phyloP scores from a whole-genome alignment of 1,140 invertebrate species.

The Archivesica marissinica region DNA sequence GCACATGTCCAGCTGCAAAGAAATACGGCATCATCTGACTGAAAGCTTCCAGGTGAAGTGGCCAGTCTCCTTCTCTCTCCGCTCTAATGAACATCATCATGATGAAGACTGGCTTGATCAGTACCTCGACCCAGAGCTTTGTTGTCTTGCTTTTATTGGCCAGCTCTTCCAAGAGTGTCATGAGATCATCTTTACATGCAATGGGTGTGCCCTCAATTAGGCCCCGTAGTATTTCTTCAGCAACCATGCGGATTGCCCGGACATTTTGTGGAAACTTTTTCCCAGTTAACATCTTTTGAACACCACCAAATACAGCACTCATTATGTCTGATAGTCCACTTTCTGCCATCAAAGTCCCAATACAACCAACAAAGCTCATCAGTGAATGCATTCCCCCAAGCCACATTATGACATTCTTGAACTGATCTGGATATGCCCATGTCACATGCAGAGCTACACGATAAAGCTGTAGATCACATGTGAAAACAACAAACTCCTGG shows the following conservation, averaged over 20 bases:
- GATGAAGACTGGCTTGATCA: constrained; percentile 69
- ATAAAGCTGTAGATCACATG: constrained; percentile 25
- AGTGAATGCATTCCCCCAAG: constrained; percentile 70
- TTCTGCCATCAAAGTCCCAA: constrained; percentile 65
- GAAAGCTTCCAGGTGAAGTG: constrained; percentile 64
- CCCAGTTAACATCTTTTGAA: constrained; percentile 60
- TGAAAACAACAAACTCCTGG: constrained; percentile 56
- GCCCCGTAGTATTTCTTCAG: constrained; percentile 38
- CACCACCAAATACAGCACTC: constrained; percentile 60
- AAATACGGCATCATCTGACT: constrained; percentile 68
- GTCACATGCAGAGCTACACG: constrained; percentile 32
- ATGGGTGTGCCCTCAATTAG: neutral
- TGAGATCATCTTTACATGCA: neutral
- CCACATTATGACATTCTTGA: constrained; percentile 53
- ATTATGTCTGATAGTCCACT: constrained; percentile 59
- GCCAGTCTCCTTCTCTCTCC: constrained; percentile 71
- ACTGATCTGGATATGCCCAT: constrained; percentile 60
- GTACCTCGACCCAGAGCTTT: constrained; percentile 68
- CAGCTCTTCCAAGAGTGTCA: constrained; percentile 2
- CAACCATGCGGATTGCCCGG: constrained; percentile 61
- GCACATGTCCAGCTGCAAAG: constrained; percentile 69
- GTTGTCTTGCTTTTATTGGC: constrained; percentile 60
- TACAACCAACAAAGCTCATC: constrained; percentile 68
- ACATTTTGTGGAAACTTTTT: constrained; percentile 71
- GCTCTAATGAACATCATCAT: constrained; percentile 69